Percentiles rank a stretch among this genome's conserved stretches.
Evolutionary conservation across 2,797 vertebrate genomes (phyloP).

Genomic region (Cossypha heuglini): DNA sequence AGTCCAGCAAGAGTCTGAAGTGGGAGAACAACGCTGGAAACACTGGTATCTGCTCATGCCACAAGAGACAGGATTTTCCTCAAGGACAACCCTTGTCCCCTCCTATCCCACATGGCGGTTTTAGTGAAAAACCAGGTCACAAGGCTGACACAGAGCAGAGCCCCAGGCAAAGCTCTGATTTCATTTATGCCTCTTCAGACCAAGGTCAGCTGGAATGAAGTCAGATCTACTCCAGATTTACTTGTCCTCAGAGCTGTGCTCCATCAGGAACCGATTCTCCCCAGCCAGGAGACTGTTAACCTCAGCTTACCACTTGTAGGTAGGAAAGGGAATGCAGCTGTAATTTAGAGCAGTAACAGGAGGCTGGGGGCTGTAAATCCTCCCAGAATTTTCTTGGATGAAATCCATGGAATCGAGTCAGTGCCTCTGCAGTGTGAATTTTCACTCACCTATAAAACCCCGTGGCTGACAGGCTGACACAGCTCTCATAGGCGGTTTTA

Average conservation of each 20-base stretch:
- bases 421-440: background rate
- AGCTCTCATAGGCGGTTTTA: slow-evolving; percentile 82
- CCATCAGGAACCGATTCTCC: background rate
- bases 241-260: background rate
- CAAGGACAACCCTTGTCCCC: background rate
- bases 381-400: background rate
- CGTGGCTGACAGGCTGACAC: slow-evolving; percentile 88
- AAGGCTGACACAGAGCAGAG: background rate
- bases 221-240: background rate
- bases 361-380: background rate
- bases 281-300: background rate
- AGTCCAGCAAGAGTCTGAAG: background rate
- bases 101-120: background rate
- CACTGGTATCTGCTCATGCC: background rate
- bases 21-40: background rate
- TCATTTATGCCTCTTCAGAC: background rate
- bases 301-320: background rate
- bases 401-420: background rate
- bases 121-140: background rate
- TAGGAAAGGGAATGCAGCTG: background rate
- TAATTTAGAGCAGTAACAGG: background rate
- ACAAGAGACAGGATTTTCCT: background rate
- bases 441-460: slow-evolving; percentile 91
- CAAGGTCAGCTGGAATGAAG: background rate
- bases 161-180: background rate